These are phyloP conservation scores for Cacatua alba DNA, from an alignment of 2,113 vertebrate genomes.

Conservation along the genomic window DNA sequence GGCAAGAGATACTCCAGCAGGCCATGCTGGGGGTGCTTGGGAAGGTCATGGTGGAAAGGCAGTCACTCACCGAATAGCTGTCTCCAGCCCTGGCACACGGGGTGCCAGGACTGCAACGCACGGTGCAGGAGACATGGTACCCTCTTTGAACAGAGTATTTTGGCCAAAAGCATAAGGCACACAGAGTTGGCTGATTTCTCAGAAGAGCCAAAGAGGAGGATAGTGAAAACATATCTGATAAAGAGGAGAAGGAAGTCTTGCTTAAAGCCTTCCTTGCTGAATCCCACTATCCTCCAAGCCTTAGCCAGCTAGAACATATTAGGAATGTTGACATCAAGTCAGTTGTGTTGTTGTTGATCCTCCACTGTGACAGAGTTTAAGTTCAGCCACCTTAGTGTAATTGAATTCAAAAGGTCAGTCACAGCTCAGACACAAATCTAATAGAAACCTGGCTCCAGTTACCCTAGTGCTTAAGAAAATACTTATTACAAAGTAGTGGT, in stretches of 20 bases:
- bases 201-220: not conserved
- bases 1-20: not conserved
- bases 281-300: not conserved
- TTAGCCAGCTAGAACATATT: not conserved
- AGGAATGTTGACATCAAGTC: not conserved
- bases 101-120: not conserved
- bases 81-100: not conserved
- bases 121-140: rapidly evolving
- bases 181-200: not conserved
- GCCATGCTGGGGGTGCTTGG: not conserved
- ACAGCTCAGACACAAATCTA: not conserved
- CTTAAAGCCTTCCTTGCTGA: not conserved
- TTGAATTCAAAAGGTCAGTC: not conserved
- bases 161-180: not conserved
- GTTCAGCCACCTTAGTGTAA: not conserved
- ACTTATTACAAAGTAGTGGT: not conserved
- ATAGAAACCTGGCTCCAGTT: not conserved
- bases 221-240: not conserved
- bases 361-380: not conserved
- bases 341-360: not conserved
- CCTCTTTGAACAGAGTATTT: not conserved
- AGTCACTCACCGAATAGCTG: not conserved
- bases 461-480: not conserved
- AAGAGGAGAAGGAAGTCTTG: not conserved
- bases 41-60: not conserved